Evolutionary conservation across 2,888 invertebrate genomes (phyloP).

Genomic region (Diloba caeruleocephala): DNA sequence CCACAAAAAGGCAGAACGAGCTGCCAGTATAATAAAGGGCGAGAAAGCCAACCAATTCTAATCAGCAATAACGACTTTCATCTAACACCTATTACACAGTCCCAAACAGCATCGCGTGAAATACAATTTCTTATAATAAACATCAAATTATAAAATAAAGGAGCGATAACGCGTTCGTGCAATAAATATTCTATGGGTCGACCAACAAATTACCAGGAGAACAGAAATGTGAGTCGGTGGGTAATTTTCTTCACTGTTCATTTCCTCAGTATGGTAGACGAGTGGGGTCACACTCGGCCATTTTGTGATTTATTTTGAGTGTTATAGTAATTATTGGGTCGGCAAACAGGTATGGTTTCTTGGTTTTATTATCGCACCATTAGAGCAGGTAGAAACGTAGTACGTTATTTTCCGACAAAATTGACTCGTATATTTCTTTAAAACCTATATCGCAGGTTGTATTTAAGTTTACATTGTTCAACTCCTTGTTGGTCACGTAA

Average conservation of each 20-base stretch:
- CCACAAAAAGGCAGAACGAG: too few relatives aligned
- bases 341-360: constrained; percentile 9
- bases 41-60: too few relatives aligned
- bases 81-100: not conserved
- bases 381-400: not conserved
- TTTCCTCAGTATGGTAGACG: constrained; percentile 62
- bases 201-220: constrained; percentile 50
- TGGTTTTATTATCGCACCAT: not conserved
- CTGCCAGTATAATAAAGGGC: too few relatives aligned
- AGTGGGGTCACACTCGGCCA: constrained; percentile 44
- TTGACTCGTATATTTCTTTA: too few relatives aligned
- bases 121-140: constrained; percentile 52
- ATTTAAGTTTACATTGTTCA: too few relatives aligned
- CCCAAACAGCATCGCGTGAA: constrained; percentile 51
- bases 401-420: too few relatives aligned
- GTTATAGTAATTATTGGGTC: constrained; percentile 27
- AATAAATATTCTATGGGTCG: constrained; percentile 58
- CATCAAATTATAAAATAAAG: constrained; percentile 61
- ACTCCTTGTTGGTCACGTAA: too few relatives aligned
- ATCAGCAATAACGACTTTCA: too few relatives aligned
- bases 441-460: too few relatives aligned
- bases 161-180: constrained; percentile 54
- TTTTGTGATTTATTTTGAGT: constrained; percentile 43
- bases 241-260: constrained; percentile 72
- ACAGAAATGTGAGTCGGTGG: constrained; percentile 62